These are phyloP conservation scores for Galaxea fascicularis DNA, from an alignment of 92 coral and sea anemone genomes.

Conservation along the genomic window DNA sequence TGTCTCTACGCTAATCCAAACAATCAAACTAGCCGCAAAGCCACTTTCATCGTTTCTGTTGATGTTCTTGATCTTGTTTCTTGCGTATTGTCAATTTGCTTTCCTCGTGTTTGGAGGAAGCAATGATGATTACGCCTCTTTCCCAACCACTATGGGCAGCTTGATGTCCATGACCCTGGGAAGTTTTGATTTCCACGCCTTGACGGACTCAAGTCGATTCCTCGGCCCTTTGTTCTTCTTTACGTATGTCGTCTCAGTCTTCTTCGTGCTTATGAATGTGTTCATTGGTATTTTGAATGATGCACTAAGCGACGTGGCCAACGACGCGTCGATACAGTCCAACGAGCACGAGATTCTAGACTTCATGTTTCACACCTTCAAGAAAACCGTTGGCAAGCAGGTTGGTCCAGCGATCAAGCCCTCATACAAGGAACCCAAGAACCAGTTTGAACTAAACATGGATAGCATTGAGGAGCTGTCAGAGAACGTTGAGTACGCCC, in stretches of 20 bases:
- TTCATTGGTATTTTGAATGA: constrained; percentile 88
- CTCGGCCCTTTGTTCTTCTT: constrained; percentile 91
- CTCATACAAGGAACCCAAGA: constrained; percentile 85
- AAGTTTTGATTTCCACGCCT: constrained; percentile 76
- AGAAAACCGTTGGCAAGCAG: constrained; percentile 89
- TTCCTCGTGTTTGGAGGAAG: constrained; percentile 74
- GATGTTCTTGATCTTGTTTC: constrained; percentile 77
- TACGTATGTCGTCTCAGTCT: constrained; percentile 75
- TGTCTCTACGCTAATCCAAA: constrained; percentile 76
- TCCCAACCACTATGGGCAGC: constrained; percentile 79
- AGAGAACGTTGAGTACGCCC: constrained; percentile 86
- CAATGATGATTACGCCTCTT: constrained; percentile 72
- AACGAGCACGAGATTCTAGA: constrained; percentile 94
- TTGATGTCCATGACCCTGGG: constrained; percentile 90
- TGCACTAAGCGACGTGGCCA: constrained; percentile 77
- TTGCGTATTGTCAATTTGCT: constrained; percentile 89
- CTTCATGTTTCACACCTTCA: constrained; percentile 93
- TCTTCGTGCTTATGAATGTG: constrained; percentile 91
- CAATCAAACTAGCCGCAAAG: constrained; percentile 75
- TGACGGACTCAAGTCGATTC: constrained; percentile 71
- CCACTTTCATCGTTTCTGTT: constrained; percentile 85
- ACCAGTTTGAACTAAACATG: constrained; percentile 75
- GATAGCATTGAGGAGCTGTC: constrained; percentile 88
- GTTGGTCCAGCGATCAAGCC: constrained; percentile 98
- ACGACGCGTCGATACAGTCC: constrained; percentile 82